Percentiles rank a stretch among this genome's conserved stretches.
phyloP scores from a whole-genome alignment of 64 coral and sea anemone genomes.

The Porites australiensis region DNA sequence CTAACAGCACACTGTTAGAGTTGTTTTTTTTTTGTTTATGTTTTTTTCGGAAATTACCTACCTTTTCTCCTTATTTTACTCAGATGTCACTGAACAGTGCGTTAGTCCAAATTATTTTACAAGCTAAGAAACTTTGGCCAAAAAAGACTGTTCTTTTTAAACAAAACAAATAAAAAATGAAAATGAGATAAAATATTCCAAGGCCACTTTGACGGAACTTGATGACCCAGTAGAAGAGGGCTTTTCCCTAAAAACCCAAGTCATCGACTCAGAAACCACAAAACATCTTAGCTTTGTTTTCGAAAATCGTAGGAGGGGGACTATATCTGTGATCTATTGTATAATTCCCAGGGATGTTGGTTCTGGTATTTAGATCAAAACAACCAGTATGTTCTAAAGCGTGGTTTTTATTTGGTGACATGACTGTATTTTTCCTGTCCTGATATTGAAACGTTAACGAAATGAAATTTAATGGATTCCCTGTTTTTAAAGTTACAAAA shows the following conservation, averaged over 20 bases:
- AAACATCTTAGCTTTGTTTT: neutral
- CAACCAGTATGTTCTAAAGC: neutral
- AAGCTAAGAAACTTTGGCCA: neutral
- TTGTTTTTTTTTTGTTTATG: too few species aligned
- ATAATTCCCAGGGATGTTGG: neutral
- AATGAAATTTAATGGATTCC: neutral
- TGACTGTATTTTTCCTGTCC: too few species aligned
- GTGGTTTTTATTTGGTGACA: too few species aligned
- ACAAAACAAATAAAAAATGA: neutral
- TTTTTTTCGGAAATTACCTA: too few species aligned
- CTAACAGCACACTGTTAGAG: too few species aligned
- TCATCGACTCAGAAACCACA: neutral
- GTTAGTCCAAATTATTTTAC: too few species aligned
- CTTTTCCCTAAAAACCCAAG: neutral
- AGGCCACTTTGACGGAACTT: neutral
- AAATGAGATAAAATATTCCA: neutral
- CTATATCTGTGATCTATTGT: neutral
- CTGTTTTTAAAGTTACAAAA: neutral
- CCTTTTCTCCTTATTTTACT: too few species aligned
- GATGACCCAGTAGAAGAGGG: slow-evolving; percentile 10
- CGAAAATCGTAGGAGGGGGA: neutral
- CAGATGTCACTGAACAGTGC: too few species aligned
- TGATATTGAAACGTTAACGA: neutral
- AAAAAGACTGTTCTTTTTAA: neutral
- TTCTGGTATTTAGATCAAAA: neutral